Evolutionary conservation across 1,140 invertebrate genomes (phyloP).

Genomic region (Anadara kagoshimensis): DNA sequence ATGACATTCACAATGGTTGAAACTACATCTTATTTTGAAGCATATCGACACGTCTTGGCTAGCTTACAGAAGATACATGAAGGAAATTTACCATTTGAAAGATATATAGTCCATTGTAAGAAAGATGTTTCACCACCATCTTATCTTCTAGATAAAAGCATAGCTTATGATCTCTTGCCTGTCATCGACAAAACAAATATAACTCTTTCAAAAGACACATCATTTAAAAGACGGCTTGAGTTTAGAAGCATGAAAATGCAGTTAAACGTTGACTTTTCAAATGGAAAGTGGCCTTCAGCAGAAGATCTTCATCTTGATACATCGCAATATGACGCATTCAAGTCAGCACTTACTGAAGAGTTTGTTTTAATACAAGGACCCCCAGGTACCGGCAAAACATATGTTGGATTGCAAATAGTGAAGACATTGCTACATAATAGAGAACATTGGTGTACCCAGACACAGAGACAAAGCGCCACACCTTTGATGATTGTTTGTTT

Average conservation of each 20-base stretch:
- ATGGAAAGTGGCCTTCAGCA: conserved; percentile 52
- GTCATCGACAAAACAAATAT: no score
- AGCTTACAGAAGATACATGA: conserved; percentile 65
- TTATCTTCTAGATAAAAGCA: conserved; percentile 25
- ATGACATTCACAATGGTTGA: conserved; percentile 70
- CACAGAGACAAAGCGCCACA: conserved; percentile 49
- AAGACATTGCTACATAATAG: conserved; percentile 69
- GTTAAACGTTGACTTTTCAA: neutral
- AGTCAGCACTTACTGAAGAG: conserved; percentile 73
- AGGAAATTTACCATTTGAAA: conserved; percentile 68
- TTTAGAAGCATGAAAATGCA: no score
- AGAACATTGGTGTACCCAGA: neutral
- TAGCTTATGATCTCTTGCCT: no score
- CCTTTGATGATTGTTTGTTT: conserved; percentile 89
- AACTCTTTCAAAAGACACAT: no score
- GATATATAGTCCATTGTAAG: conserved; percentile 55
- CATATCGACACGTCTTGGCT: conserved; percentile 72
- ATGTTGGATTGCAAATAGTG: conserved; percentile 71
- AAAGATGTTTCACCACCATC: conserved; percentile 40
- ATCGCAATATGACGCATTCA: conserved; percentile 74
- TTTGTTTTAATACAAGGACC: conserved; percentile 83
- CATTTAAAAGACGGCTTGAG: no score
- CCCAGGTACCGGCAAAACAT: conserved; percentile 71
- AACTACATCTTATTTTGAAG: conserved; percentile 74
- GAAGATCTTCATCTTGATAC: conserved; percentile 67